These are phyloP conservation scores for Hololepta plana DNA, from an alignment of 2,888 invertebrate species.

Conservation along the genomic window DNA sequence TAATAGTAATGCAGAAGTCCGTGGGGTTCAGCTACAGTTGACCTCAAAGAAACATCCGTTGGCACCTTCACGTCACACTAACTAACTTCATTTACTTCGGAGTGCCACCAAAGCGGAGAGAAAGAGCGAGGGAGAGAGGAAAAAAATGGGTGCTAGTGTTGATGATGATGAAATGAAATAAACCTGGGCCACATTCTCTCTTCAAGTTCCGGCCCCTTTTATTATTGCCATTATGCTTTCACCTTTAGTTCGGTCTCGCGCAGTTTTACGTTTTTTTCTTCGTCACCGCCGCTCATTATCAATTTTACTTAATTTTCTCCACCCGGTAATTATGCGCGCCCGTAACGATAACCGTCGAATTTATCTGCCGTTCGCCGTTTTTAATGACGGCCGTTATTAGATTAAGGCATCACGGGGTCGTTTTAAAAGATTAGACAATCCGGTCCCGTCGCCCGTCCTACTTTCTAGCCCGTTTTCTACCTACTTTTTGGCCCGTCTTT, in stretches of 20 bases:
- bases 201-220: neutral
- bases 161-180: too few relatives aligned
- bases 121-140: too few relatives aligned
- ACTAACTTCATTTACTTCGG: slow-evolving; percentile 7
- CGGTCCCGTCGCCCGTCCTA: too few relatives aligned
- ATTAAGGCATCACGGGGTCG: slow-evolving; percentile 12
- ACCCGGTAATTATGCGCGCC: slow-evolving; percentile 16
- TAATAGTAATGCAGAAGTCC: too few relatives aligned
- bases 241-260: neutral
- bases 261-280: too few relatives aligned
- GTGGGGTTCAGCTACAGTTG: slow-evolving; percentile 12
- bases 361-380: slow-evolving; percentile 17
- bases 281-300: slow-evolving; percentile 13
- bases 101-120: too few relatives aligned
- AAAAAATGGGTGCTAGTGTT: too few relatives aligned
- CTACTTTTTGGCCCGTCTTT: too few relatives aligned
- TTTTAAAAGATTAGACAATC: slow-evolving; percentile 14
- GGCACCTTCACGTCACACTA: slow-evolving; percentile 10
- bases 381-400: slow-evolving; percentile 14
- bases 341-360: slow-evolving; percentile 19
- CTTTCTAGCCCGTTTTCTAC: too few relatives aligned
- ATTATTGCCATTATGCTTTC: slow-evolving; percentile 3
- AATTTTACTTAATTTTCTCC: slow-evolving; percentile 14
- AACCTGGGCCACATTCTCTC: slow-evolving; percentile 3
- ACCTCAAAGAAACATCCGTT: slow-evolving; percentile 15